Evolutionary conservation across 2,797 vertebrate genomes (phyloP), one percentile per base, ranked within the genome.

Genomic region (Crenichthys baileyi): DNA sequence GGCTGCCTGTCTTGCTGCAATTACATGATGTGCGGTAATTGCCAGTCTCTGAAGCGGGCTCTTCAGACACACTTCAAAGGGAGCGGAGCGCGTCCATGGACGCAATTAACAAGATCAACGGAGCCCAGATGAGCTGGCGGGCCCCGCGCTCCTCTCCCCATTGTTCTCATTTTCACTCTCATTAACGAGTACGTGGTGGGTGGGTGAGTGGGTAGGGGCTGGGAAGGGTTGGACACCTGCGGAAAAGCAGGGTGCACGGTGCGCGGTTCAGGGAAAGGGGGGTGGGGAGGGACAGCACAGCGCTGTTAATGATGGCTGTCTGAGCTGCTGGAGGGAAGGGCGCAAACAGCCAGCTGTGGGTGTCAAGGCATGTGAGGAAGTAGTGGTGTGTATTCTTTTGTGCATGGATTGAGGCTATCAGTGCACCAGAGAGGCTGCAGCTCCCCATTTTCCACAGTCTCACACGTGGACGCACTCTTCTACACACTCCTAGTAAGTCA

Each of bases 21-120:
- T 94, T 95, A 94, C 95, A 95, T 94, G 93, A 95, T 94, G 94
- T 92, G 93, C 89, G 83, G 91, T 96, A 96, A 96, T 96, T 96
- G 95, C 93, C 91, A 90, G 93, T 95, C 95, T 95, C 95, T 95
- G 94, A 96, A 94, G 93, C 93, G 82, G 91, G 91, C 94, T 95
- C 96, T 96, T 95, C 94, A 95, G 94, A 95, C 92, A 89, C 91
- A 93, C 94, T 94, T 95, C 94, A 96, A 95, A 96, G 94, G 91
- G 93, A 96, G 90, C 86, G 83, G 90, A 95, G 93, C 91, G 92
- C 94, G 90, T 95, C 93, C 94, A 90, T 85, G 92, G 94, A 94
- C 90, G 94, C 95, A 96, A 96, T 96, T 96, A 96, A 94, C 93
- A 92, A 94, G 93, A 94, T 94, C 93, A 94, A 94, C 92, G 92